Evolutionary conservation across 2,797 vertebrate genomes (phyloP), one percentile per base, ranked within the genome.

Genomic region (Telmatherina bonti): DNA sequence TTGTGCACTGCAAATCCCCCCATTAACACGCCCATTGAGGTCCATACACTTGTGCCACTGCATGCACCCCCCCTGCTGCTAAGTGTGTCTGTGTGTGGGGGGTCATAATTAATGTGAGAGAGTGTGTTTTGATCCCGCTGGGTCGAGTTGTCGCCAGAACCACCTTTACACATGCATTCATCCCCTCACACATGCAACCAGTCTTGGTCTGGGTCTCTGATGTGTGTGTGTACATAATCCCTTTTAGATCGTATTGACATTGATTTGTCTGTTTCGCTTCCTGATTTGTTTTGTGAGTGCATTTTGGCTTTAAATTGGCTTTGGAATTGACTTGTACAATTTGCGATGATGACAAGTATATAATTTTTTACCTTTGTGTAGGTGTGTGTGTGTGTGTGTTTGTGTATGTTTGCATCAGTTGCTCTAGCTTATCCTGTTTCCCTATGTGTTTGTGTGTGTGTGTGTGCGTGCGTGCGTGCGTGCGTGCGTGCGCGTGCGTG

Each of bases 101-200:
- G 79, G 75, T 76, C 70, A 51, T 45, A 62, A 35, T 88, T 86
- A 83, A 89, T 49, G 31, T 74, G 84, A 88, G 70, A 83, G 56
- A 57, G 74, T 67, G 67, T 82, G 76, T 84, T 84, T 82, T 85
- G 85, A 84, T 74, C 76, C 76, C 72, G 55, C 12, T 7, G 67
- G 79, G 75, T 82, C 53, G 20, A 38, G 79, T 45, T 78, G 75
- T 84, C 54, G 15, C 78, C 77, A 78, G 72, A 83, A 83, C 72
- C 76, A 70, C 64, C 71, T 49, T 71, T 65, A 62, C 63, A 76
- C 31, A 38, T 49, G 62, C 47, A 55, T 60, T 30, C 56, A 65
- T 33, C 53, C 22, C 52, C n/a, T 43, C 35, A 62, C 29, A 68
- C 45, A 76, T 16, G 64, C 49, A 74, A 18, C 61, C 38, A 62